These are phyloP conservation scores for Aurelia sp. DNA, from an alignment of 30 jellyfish, hydroid and myxozoan genomes.

Conservation along the genomic window DNA sequence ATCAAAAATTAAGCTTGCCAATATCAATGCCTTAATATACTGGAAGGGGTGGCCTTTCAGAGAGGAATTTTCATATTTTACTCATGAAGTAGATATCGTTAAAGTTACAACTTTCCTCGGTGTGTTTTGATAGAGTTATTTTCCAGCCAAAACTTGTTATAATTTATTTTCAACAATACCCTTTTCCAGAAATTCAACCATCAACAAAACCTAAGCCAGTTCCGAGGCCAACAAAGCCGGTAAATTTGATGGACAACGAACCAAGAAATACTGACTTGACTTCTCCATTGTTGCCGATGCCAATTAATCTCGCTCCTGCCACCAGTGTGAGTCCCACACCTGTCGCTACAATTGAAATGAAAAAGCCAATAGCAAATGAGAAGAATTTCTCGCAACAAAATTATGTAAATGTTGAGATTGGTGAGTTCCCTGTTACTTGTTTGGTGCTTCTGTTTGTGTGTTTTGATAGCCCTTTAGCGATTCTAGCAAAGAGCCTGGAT, in stretches of 20 bases:
- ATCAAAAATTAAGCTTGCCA: no score
- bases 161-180: no score
- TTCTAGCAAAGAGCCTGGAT: no score
- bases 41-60: no score
- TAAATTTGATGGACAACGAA: conserved; percentile 33
- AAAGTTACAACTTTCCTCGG: no score
- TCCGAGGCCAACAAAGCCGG: background rate
- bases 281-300: conserved; percentile 11
- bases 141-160: no score
- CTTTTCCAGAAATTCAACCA: background rate
- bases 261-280: conserved; percentile 1
- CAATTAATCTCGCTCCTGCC: background rate
- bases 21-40: no score
- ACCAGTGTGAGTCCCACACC: background rate
- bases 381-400: conserved; percentile 30
- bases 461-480: no score
- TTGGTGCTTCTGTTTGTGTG: background rate
- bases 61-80: no score
- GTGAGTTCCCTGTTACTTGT: conserved; percentile 9
- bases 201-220: conserved; percentile 23
- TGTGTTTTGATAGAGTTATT: no score
- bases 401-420: conserved; percentile 29
- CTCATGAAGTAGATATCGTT: no score
- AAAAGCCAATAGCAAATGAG: background rate
- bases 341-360: background rate